A percentile compares a stretch with the other conserved stretches of the same genome.
phyloP scores from a whole-genome alignment of 2,888 invertebrate species.

The Axea sp. region DNA sequence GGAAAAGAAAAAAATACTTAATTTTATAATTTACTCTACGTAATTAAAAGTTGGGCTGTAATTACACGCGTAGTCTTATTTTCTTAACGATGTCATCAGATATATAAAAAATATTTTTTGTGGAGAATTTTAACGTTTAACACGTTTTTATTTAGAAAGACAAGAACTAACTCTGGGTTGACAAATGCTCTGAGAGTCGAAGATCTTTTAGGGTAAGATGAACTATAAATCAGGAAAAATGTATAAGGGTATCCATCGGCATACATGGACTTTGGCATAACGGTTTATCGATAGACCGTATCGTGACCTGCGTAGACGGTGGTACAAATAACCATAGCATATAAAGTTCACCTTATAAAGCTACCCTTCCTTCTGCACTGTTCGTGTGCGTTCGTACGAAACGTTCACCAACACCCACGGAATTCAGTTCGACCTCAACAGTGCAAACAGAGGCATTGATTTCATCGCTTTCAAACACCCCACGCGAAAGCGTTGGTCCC shows the following conservation, averaged over 20 bases:
- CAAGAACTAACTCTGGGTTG: too few species aligned
- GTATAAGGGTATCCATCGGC: conserved; percentile 24
- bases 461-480: conserved; percentile 78
- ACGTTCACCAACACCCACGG: conserved; percentile 68
- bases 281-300: conserved; percentile 54
- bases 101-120: too few species aligned
- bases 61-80: too few species aligned
- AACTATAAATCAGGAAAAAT: conserved; percentile 35
- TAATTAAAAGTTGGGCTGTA: too few species aligned
- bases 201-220: too few species aligned
- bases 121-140: too few species aligned
- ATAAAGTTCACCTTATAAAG: conserved; percentile 59
- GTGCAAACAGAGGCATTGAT: conserved; percentile 79
- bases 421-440: conserved; percentile 78
- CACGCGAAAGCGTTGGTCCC: conserved; percentile 71
- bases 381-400: conserved; percentile 62
- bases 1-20: too few species aligned
- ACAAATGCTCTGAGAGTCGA: too few species aligned
- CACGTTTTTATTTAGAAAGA: too few species aligned
- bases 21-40: too few species aligned
- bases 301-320: conserved; percentile 59
- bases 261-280: conserved; percentile 39
- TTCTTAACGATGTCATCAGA: too few species aligned
- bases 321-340: conserved; percentile 57
- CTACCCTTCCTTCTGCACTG: conserved; percentile 49